Conservation (phyloP, 2,888 invertebrate species). For the Nomada ruficornis region DNA sequence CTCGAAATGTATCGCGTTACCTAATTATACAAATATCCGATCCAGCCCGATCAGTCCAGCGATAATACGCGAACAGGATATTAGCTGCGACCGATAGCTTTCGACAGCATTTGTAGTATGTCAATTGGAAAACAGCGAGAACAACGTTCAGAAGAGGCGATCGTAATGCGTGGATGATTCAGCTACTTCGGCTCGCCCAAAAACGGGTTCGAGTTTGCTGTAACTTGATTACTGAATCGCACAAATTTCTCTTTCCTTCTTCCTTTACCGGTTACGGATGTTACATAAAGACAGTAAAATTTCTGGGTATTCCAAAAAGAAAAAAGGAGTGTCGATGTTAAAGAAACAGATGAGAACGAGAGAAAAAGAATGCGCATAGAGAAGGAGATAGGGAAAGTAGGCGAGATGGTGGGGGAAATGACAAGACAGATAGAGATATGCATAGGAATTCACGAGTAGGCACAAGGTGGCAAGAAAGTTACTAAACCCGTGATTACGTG, state of each 20-base stretch:
- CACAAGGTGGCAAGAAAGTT: constrained; percentile 61
- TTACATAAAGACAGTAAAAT: constrained; percentile 44
- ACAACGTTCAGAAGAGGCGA: not conserved
- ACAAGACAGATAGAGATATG: constrained; percentile 15
- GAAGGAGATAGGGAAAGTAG: not conserved
- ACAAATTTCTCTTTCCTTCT: constrained; percentile 54
- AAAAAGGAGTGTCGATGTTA: not conserved
- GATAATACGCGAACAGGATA: too few relatives aligned
- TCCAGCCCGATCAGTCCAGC: too few relatives aligned
- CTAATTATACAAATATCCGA: too few relatives aligned
- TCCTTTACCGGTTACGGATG: constrained; percentile 50
- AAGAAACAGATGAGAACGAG: not conserved
- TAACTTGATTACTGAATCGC: constrained; percentile 43
- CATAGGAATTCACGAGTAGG: constrained; percentile 18
- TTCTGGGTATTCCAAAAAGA: constrained; percentile 22
- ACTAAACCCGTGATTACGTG: constrained; percentile 65
- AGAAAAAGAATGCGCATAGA: not conserved
- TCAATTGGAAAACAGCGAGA: not conserved
- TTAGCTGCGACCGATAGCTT: too few relatives aligned
- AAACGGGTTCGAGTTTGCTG: not conserved
- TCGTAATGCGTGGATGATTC: not conserved
- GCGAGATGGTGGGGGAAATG: constrained; percentile 12
- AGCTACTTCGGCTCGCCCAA: not conserved
- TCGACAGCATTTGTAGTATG: too few relatives aligned
- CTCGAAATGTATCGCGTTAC: too few relatives aligned